Conservation (phyloP, 1,140 invertebrate species). For the Varroa destructor region DNA sequence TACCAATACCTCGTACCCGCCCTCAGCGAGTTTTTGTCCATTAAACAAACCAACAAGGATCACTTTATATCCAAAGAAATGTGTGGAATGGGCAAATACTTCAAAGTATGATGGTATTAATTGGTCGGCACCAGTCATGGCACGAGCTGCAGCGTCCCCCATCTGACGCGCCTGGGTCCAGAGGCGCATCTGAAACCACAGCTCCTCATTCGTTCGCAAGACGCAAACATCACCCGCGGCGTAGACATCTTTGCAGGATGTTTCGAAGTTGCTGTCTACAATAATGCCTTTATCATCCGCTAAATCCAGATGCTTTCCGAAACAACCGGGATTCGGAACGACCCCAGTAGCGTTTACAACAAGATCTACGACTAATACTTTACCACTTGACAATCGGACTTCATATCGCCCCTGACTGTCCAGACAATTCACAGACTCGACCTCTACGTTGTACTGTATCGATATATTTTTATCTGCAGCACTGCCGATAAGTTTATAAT, state of each 20-base stretch:
- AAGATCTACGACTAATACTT: conserved; percentile 68
- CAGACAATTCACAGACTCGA: conserved; percentile 41
- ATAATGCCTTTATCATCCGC: conserved; percentile 48
- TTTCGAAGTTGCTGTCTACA: conserved; percentile 74
- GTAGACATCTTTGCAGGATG: conserved; percentile 62
- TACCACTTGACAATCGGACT: conserved; percentile 59
- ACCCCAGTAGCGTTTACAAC: conserved; percentile 92
- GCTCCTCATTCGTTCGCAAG: conserved; percentile 39
- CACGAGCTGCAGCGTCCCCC: conserved; percentile 81
- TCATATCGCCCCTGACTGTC: not conserved
- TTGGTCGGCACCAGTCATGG: conserved; percentile 51
- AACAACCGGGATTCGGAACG: conserved; percentile 45
- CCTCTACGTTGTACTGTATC: conserved; percentile 57
- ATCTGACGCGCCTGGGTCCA: conserved; percentile 97
- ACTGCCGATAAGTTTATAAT: conserved; percentile 51
- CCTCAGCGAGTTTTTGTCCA: conserved; percentile 65
- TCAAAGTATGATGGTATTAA: conserved; percentile 54
- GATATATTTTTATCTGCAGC: conserved; percentile 40
- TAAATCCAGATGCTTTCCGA: conserved; percentile 49
- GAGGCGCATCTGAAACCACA: conserved; percentile 59
- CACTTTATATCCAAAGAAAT: conserved; percentile 79
- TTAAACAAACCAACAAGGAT: conserved; percentile 85
- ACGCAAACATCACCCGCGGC: conserved; percentile 85
- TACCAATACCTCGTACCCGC: conserved; percentile 68
- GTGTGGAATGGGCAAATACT: conserved; percentile 87